Evolutionary conservation across 2,797 vertebrate genomes (phyloP).

Genomic region (Chrosomus eos): DNA sequence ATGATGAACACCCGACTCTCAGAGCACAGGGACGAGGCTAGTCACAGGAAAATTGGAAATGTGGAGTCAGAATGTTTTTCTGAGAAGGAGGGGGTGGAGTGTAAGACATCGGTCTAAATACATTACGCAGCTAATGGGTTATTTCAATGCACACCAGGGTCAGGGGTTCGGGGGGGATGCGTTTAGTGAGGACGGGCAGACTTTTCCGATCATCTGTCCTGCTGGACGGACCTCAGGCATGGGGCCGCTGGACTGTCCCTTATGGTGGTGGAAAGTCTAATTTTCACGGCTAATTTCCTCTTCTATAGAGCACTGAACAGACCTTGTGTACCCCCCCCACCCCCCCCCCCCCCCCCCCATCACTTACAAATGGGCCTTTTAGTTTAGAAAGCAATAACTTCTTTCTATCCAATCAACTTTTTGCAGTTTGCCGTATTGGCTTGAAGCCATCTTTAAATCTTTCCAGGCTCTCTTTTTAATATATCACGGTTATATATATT

Average conservation of each 20-base stretch:
- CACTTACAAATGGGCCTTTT: background rate
- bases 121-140: constrained; percentile 77
- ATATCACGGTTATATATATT: constrained; percentile 66
- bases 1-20: constrained; percentile 50
- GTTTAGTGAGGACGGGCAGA: constrained; percentile 65
- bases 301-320: constrained; percentile 42
- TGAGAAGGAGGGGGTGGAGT: constrained; percentile 62
- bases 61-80: constrained; percentile 75
- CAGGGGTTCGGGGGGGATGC: constrained; percentile 72
- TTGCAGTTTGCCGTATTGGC: constrained; percentile 53
- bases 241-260: constrained; percentile 37
- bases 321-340: constrained; percentile 3
- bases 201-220: constrained; percentile 58
- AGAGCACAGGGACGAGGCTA: constrained; percentile 60
- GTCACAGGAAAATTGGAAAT: constrained; percentile 77
- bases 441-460: constrained; percentile 62
- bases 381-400: constrained; percentile 20
- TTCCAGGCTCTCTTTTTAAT: constrained; percentile 55
- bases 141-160: constrained; percentile 68
- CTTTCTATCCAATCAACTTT: constrained; percentile 49
- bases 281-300: constrained; percentile 53
- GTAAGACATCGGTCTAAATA: constrained; percentile 67
- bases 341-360: constrained; percentile 4
- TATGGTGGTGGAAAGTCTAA: constrained; percentile 30
- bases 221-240: constrained; percentile 47